Evolutionary conservation across 2,797 vertebrate species (phyloP).

Genomic region (Typhlichthys subterraneus): DNA sequence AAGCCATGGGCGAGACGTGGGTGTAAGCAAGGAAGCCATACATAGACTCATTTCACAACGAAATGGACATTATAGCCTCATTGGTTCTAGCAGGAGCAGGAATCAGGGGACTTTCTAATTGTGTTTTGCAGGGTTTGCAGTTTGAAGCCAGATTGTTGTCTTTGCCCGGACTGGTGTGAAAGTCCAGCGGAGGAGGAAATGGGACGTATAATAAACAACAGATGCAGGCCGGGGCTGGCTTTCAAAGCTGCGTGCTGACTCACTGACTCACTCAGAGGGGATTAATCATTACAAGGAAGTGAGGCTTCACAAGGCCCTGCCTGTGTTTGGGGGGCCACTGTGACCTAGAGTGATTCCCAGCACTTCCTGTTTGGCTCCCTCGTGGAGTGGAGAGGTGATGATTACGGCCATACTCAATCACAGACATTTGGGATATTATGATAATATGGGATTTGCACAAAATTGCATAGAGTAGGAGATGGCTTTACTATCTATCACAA

Average conservation of each 20-base stretch:
- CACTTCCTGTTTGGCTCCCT: slow-evolving; percentile 49
- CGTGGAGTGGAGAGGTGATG: background rate
- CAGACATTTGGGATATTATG: background rate
- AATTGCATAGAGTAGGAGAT: no score
- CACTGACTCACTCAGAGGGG: slow-evolving; percentile 46
- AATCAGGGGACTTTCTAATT: slow-evolving; percentile 8
- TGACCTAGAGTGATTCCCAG: slow-evolving; percentile 57
- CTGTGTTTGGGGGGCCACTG: slow-evolving; percentile 48
- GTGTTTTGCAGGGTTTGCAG: slow-evolving; percentile 30
- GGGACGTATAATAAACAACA: slow-evolving; percentile 45
- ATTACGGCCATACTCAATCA: background rate
- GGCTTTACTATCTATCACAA: no score
- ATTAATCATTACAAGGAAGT: slow-evolving; percentile 71
- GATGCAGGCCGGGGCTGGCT: slow-evolving; percentile 34
- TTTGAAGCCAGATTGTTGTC: slow-evolving; percentile 14
- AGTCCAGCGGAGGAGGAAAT: slow-evolving; percentile 46
- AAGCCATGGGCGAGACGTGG: slow-evolving; percentile 56
- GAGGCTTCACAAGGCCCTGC: slow-evolving; percentile 14
- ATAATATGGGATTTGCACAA: no score
- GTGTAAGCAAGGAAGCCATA: slow-evolving; percentile 27
- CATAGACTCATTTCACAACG: background rate
- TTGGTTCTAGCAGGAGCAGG: background rate
- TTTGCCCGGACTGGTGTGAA: slow-evolving; percentile 27
- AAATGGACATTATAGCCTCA: no score
- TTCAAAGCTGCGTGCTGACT: slow-evolving; percentile 53